These are phyloP conservation scores for Hypsibius dujardini DNA, from an alignment of 1,140 invertebrate species.

Conservation along the genomic window DNA sequence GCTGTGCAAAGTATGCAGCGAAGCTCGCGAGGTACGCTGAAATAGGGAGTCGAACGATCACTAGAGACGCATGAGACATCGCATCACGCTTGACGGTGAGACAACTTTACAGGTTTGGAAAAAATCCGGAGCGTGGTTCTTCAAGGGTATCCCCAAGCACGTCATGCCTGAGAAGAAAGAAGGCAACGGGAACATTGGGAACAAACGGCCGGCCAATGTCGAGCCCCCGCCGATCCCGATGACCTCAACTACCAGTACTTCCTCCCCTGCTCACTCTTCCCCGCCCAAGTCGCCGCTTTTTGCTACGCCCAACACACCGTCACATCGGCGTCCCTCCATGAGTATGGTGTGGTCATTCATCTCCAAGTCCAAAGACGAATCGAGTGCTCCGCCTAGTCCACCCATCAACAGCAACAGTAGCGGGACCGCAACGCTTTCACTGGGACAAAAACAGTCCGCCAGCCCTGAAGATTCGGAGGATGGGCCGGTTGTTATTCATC, in stretches of 20 bases:
- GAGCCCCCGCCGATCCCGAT: not conserved
- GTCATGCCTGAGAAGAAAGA: slow-evolving; percentile 30
- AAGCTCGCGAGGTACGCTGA: slow-evolving; percentile 56
- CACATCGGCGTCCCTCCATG: slow-evolving; percentile 1
- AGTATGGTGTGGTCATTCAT: slow-evolving; percentile 11
- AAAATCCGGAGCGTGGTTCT: slow-evolving; percentile 92
- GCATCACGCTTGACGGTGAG: not conserved
- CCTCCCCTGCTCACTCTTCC: not conserved
- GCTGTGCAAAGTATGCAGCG: slow-evolving; percentile 87
- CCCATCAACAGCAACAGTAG: too few species aligned
- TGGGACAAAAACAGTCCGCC: too few species aligned
- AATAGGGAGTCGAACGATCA: not conserved
- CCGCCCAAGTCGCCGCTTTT: not conserved
- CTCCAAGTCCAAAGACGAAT: not conserved
- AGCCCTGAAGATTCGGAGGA: not conserved
- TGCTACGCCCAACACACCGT: not conserved
- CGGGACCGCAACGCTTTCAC: too few species aligned
- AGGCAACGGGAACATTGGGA: slow-evolving; percentile 10
- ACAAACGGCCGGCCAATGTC: slow-evolving; percentile 8
- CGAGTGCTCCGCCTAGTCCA: not conserved
- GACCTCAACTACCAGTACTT: not conserved
- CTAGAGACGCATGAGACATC: not conserved
- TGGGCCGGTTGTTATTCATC: not conserved
- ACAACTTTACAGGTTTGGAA: slow-evolving; percentile 56
- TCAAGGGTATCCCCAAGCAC: slow-evolving; percentile 58